These are phyloP conservation scores for Salarias fasciatus DNA, from an alignment of 2,797 vertebrate species.

Conservation along the genomic window DNA sequence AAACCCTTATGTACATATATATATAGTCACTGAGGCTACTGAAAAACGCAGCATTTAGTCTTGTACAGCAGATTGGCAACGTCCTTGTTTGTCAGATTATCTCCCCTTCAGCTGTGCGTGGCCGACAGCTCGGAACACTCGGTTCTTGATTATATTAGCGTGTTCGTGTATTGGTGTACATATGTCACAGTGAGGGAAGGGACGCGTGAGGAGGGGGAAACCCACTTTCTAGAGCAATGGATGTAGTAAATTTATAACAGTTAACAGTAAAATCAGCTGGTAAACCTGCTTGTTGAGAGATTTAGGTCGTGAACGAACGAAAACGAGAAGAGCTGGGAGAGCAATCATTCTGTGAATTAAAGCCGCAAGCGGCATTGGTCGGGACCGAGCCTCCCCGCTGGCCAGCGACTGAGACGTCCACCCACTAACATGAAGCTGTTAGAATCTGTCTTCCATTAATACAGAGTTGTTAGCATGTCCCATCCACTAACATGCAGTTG, in stretches of 20 bases:
- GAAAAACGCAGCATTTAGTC: neutral
- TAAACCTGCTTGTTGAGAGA: slow-evolving; percentile 38
- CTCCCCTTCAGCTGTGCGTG: slow-evolving; percentile 23
- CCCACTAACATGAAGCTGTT: too few species aligned
- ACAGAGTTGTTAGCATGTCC: too few species aligned
- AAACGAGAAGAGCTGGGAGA: neutral
- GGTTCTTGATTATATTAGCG: slow-evolving; percentile 61
- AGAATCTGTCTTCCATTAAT: too few species aligned
- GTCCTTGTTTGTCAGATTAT: slow-evolving; percentile 59
- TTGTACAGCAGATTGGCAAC: slow-evolving; percentile 37
- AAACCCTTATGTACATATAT: too few species aligned
- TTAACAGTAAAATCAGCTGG: slow-evolving; percentile 54
- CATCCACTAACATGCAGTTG: too few species aligned
- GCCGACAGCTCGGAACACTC: slow-evolving; percentile 30
- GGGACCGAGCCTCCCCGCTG: too few species aligned
- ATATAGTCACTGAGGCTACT: too few species aligned
- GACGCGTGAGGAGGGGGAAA: slow-evolving; percentile 23
- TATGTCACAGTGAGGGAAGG: slow-evolving; percentile 26
- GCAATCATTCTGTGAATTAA: too few species aligned
- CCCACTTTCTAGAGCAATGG: slow-evolving; percentile 57
- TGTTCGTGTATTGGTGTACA: slow-evolving; percentile 62
- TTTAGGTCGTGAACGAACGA: slow-evolving; percentile 21
- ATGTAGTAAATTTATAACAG: slow-evolving; percentile 58
- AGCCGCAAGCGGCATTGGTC: too few species aligned
- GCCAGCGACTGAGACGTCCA: too few species aligned